Evolutionary conservation across 2,888 invertebrate genomes (phyloP), one percentile per base, ranked within the genome.

Genomic region (Aethes cnicana): DNA sequence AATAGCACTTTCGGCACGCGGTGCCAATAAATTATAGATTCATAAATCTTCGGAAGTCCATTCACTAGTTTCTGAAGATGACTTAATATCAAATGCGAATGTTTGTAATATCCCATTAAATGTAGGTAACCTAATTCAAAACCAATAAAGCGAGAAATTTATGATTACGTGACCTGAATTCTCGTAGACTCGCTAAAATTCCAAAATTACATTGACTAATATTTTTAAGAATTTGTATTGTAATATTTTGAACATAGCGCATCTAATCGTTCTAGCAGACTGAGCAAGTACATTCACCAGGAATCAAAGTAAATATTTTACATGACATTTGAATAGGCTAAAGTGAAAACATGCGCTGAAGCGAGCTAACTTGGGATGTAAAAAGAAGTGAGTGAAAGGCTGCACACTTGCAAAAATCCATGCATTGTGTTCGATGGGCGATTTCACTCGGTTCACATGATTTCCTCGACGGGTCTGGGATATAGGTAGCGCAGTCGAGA

Each of bases 381-480:
- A 68, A 68, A 65, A 62, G 63, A 65, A 55, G 49, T 56, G 42
- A 72, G 86, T 68, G 85, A 86, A 84, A 87, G 81, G 71, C 57
- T 62, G 61, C 72, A 67, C 66, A 64, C 58, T 66, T 72, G 81
- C 75, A 84, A 84, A 83, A 83, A 79, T 80, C 70, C 70, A 73
- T 61, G 71, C 74, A 84, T 84, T 85, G 84, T 85, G 84, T 81
- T 77, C 66, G 63, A 64, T 70, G 74, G 75, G 79, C 68, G 79
- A 79, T 84, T 82, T 83, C 82, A 77, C 82, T 81, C 64, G 59
- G 81, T 84, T 85, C 85, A 72, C 85, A 84, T 81, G 79, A 81
- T 84, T 81, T 82, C 72, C 72, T 74, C 62, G 62, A 63, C 61
- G n/a, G n/a, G 61, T 62, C 69, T 68, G 64, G 56, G 62, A 64